Conservation (phyloP, 2,888 invertebrate species). For the Sarcophaga rosellei region DNA sequence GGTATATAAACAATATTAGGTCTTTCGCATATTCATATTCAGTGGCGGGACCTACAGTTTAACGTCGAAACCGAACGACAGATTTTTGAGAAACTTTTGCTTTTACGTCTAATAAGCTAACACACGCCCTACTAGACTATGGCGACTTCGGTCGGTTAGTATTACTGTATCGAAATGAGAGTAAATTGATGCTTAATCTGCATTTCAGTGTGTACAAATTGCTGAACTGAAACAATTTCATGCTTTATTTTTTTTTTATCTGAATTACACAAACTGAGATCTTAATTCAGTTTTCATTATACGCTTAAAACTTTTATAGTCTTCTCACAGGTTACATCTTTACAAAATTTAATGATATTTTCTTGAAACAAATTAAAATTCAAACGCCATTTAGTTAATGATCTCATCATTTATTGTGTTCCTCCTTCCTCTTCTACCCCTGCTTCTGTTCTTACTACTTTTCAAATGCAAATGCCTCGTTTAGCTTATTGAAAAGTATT, state of each 20-base stretch:
- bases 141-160: background rate
- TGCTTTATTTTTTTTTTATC: too few species aligned
- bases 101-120: background rate
- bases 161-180: background rate
- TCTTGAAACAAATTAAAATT: background rate
- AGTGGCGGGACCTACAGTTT: too few species aligned
- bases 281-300: background rate
- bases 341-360: background rate
- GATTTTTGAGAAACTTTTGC: background rate
- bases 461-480: background rate
- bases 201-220: background rate
- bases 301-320: background rate
- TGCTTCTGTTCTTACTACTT: background rate
- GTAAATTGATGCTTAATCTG: constrained; percentile 15
- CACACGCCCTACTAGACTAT: background rate
- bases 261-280: too few species aligned
- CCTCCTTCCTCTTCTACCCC: background rate
- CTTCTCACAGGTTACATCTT: background rate
- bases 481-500: background rate
- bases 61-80: too few species aligned
- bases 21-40: too few species aligned
- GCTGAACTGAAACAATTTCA: background rate
- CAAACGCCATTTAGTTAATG: background rate
- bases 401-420: background rate
- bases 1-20: too few species aligned